These are phyloP conservation scores for Helogale parvula DNA, from an alignment of 2,113 vertebrate genomes.

Conservation along the genomic window DNA sequence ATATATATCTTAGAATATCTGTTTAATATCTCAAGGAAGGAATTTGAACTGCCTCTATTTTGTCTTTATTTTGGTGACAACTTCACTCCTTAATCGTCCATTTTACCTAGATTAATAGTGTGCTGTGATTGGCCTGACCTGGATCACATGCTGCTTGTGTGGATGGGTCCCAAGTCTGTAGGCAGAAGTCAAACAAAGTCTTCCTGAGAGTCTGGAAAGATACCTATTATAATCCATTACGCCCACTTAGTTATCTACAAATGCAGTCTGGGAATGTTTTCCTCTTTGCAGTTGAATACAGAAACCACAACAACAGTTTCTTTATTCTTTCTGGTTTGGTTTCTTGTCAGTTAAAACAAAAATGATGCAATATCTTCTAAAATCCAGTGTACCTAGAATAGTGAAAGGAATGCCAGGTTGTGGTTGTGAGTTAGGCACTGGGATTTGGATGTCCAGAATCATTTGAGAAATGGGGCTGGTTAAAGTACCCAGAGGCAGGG, in stretches of 20 bases:
- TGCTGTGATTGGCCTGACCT: neutral
- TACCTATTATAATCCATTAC: neutral
- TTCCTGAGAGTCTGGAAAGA: neutral
- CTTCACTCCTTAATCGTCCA: neutral
- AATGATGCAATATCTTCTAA: neutral
- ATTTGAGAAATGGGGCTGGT: neutral
- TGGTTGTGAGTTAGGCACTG: neutral
- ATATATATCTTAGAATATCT: neutral
- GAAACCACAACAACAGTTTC: constrained; percentile 30
- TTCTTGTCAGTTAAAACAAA: neutral
- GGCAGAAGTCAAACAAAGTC: neutral
- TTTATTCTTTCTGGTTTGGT: neutral
- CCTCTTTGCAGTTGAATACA: neutral
- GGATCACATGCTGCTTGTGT: neutral
- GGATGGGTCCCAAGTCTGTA: neutral
- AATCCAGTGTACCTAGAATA: neutral
- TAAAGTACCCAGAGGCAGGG: neutral
- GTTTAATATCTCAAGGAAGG: neutral
- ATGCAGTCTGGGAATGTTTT: neutral
- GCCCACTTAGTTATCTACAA: neutral
- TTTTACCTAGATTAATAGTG: neutral
- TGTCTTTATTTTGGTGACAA: neutral
- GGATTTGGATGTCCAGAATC: neutral
- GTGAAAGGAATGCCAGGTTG: neutral
- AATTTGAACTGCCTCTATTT: neutral